These are phyloP conservation scores for Meghimatium bilineatum DNA, from an alignment of 2,888 invertebrate species.

Conservation along the genomic window DNA sequence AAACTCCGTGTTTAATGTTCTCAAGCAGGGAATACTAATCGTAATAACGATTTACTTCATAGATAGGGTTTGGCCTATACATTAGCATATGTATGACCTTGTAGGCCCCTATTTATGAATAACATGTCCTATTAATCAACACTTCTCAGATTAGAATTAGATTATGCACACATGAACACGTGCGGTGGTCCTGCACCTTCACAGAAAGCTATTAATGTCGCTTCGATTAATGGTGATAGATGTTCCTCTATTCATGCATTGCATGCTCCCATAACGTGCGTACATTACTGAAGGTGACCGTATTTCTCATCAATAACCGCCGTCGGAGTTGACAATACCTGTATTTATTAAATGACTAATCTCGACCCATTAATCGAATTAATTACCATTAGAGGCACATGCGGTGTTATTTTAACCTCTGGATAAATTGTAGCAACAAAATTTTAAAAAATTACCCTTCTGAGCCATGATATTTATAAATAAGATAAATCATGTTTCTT, in stretches of 20 bases:
- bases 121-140: too few species aligned
- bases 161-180: neutral
- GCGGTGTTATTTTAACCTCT: neutral
- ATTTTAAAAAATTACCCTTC: too few species aligned
- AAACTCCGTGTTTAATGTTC: too few species aligned
- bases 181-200: neutral
- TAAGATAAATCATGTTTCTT: neutral
- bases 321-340: neutral
- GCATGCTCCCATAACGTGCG: neutral
- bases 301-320: neutral
- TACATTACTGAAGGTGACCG: neutral
- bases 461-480: neutral
- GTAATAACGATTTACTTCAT: too few species aligned
- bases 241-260: neutral
- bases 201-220: neutral
- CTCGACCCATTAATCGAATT: neutral
- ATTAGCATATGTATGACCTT: too few species aligned
- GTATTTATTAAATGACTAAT: neutral
- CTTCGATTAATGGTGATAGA: neutral
- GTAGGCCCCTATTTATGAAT: too few species aligned
- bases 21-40: too few species aligned
- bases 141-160: too few species aligned
- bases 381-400: neutral
- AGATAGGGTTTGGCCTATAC: too few species aligned
- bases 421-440: neutral